Conservation (phyloP, 2,113 vertebrate species). For the Bufo bufo region DNA sequence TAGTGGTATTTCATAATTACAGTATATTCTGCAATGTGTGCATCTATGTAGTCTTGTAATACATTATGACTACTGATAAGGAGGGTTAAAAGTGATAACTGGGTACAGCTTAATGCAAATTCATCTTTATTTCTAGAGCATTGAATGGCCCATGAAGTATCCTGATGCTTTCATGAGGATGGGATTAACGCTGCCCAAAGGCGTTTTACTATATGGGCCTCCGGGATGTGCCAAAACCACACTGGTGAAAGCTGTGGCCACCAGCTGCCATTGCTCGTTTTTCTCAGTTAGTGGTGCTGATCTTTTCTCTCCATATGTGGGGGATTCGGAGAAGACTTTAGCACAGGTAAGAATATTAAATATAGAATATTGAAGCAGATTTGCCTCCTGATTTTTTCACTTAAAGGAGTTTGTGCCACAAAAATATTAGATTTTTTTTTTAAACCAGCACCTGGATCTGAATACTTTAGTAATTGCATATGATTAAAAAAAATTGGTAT, state of each 20-base stretch:
- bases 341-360: constrained; percentile 79
- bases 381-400: not conserved
- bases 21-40: too few relatives aligned
- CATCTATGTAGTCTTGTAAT: not conserved
- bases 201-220: constrained; percentile 89
- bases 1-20: not conserved
- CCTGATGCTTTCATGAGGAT: constrained; percentile 86
- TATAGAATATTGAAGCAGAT: not conserved
- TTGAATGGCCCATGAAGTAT: constrained; percentile 92
- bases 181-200: constrained; percentile 83
- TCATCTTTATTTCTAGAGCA: constrained; percentile 73
- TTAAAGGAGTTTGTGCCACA: not conserved
- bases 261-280: constrained; percentile 83
- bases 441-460: too few relatives aligned
- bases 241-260: constrained; percentile 83
- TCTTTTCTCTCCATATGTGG: constrained; percentile 90
- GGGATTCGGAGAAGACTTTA: constrained; percentile 91
- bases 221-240: constrained; percentile 95
- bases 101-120: constrained; percentile 7
- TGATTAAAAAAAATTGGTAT: too few relatives aligned
- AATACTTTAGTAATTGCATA: too few relatives aligned
- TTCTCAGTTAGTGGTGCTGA: constrained; percentile 88
- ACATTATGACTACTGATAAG: not conserved
- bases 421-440: too few relatives aligned
- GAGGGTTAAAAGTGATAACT: not conserved